phyloP scores from a whole-genome alignment of 1,140 invertebrate species.

The Nautilus pompilius region DNA sequence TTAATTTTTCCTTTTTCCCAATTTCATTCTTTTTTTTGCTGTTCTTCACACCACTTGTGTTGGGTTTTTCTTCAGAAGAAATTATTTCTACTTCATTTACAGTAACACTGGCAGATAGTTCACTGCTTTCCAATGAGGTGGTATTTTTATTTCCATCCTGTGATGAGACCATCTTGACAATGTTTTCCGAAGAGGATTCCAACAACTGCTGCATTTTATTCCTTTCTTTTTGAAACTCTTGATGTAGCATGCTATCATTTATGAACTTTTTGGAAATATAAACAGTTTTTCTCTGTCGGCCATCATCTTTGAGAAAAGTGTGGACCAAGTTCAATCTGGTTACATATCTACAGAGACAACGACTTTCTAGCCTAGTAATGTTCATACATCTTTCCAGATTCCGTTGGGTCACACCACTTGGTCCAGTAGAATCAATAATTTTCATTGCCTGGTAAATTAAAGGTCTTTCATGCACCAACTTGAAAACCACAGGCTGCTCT shows the following conservation, averaged over 20 bases:
- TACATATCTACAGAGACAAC: background rate
- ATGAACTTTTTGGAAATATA: background rate
- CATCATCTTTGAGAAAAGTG: background rate
- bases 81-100: background rate
- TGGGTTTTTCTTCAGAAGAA: background rate
- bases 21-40: background rate
- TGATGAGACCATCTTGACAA: background rate
- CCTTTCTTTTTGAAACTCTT: background rate
- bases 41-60: background rate
- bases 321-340: background rate
- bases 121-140: background rate
- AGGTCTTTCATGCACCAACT: background rate
- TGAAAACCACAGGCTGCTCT: no score
- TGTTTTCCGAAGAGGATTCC: background rate
- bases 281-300: background rate
- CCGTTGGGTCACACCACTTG: background rate
- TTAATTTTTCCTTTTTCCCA: background rate
- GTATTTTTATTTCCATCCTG: background rate
- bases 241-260: background rate
- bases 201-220: background rate
- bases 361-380: background rate
- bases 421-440: background rate
- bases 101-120: background rate
- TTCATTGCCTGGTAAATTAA: background rate
- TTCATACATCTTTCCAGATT: slow-evolving; percentile 1